phyloP scores from a whole-genome alignment of 2,888 invertebrate genomes.

The Choreutis nemorana region DNA sequence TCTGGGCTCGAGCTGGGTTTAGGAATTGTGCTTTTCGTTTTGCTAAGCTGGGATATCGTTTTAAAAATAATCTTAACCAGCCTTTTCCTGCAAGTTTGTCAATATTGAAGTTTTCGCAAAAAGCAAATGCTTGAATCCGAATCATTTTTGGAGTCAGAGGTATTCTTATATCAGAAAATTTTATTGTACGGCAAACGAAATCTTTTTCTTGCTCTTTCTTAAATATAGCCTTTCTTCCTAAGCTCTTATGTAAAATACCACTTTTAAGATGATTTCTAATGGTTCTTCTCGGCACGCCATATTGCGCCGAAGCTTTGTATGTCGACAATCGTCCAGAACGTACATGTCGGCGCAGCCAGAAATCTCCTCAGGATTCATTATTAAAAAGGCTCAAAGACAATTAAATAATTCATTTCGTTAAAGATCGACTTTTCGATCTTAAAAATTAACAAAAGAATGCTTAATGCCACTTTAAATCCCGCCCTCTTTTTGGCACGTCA shows the following conservation, averaged over 20 bases:
- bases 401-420: no score
- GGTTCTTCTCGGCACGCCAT: conserved; percentile 8
- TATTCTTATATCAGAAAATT: neutral
- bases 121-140: conserved; percentile 1
- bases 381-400: no score
- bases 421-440: no score
- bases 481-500: no score
- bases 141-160: conserved; percentile 1
- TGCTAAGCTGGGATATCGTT: neutral
- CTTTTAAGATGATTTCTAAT: conserved; percentile 8
- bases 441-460: no score
- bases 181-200: conserved; percentile 1
- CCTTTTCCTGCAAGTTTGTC: neutral
- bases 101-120: conserved; percentile 2
- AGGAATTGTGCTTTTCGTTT: conserved; percentile 1
- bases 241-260: conserved; percentile 8
- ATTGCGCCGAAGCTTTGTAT: conserved; percentile 4
- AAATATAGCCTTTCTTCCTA: conserved; percentile 11
- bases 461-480: no score
- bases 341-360: no score
- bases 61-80: conserved; percentile 2
- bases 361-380: no score
- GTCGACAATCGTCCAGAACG: no score
- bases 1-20: conserved; percentile 1
- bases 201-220: conserved; percentile 2